A percentile compares a stretch with the other conserved stretches of the same genome.
Conservation (phyloP, 2,113 vertebrate genomes). For the Chitala chitala region DNA sequence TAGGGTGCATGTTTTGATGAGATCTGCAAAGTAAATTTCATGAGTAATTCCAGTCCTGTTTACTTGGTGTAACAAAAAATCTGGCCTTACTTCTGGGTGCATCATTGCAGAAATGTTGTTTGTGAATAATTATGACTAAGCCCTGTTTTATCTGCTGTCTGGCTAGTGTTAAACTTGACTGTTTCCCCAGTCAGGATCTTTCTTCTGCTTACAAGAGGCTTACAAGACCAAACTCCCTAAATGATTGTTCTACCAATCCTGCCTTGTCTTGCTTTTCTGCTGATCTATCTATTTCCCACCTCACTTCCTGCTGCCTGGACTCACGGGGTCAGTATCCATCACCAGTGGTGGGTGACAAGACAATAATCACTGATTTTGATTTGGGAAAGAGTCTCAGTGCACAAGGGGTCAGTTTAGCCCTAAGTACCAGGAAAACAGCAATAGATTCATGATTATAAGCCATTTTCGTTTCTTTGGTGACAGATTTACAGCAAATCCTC, state of each 20-base stretch:
- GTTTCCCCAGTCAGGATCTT: not conserved
- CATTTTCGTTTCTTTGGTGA: not conserved
- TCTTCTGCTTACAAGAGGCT: conserved; percentile 1
- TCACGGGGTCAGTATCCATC: conserved; percentile 7
- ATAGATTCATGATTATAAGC: conserved; percentile 10
- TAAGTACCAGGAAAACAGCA: conserved; percentile 2
- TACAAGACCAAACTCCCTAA: too few relatives aligned
- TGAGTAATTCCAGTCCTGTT: too few relatives aligned
- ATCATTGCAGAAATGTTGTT: not conserved
- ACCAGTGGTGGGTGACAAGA: not conserved
- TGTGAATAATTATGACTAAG: too few relatives aligned
- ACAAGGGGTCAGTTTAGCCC: not conserved
- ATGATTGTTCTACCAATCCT: not conserved
- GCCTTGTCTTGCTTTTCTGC: not conserved
- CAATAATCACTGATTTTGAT: conserved; percentile 22
- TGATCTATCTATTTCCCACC: not conserved
- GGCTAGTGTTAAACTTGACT: too few relatives aligned
- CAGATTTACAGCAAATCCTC: not conserved
- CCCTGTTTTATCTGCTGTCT: not conserved
- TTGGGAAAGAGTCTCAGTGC: not conserved
- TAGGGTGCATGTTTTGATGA: too few relatives aligned
- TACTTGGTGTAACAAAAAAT: too few relatives aligned
- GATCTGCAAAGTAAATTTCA: too few relatives aligned
- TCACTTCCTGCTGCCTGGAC: not conserved
- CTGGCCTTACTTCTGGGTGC: too few relatives aligned